phyloP scores from a whole-genome alignment of 1,140 invertebrate genomes.

The Orchestia grillus region DNA sequence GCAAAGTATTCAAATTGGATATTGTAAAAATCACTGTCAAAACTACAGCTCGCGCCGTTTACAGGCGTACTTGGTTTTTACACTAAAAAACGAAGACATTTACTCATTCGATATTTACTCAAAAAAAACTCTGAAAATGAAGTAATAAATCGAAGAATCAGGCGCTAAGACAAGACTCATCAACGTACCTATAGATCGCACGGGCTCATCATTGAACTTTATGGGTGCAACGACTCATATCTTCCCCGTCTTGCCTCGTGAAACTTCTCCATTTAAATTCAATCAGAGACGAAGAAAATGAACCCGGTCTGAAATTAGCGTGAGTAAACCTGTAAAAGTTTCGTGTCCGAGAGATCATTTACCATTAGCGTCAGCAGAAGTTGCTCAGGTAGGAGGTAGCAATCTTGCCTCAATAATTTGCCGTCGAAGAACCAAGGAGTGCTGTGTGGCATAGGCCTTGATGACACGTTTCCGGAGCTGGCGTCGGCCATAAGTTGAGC shows the following conservation, averaged over 20 bases:
- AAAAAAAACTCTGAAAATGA: not conserved
- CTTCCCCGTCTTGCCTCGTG: not conserved
- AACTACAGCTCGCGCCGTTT: not conserved
- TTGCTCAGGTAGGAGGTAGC: not conserved
- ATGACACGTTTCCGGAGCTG: constrained; percentile 7
- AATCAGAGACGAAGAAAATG: not conserved
- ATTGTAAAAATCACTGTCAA: not conserved
- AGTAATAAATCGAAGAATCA: not conserved
- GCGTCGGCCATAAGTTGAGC: not conserved
- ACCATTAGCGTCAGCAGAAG: not conserved
- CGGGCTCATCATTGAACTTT: not conserved
- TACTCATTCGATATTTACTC: not conserved
- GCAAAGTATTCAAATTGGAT: not conserved
- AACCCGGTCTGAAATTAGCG: not conserved
- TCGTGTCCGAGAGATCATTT: not conserved
- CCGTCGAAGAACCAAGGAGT: constrained; percentile 7
- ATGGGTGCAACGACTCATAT: not conserved
- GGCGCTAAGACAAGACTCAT: not conserved
- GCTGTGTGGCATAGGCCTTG: not conserved
- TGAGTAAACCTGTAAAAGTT: not conserved
- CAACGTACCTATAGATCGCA: not conserved
- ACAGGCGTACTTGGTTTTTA: not conserved
- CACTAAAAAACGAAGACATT: not conserved
- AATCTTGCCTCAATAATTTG: constrained; percentile 27
- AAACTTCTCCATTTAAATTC: not conserved